Evolutionary conservation across 2,113 vertebrate species (phyloP).

Genomic region (Gasterosteus nipponicus): DNA sequence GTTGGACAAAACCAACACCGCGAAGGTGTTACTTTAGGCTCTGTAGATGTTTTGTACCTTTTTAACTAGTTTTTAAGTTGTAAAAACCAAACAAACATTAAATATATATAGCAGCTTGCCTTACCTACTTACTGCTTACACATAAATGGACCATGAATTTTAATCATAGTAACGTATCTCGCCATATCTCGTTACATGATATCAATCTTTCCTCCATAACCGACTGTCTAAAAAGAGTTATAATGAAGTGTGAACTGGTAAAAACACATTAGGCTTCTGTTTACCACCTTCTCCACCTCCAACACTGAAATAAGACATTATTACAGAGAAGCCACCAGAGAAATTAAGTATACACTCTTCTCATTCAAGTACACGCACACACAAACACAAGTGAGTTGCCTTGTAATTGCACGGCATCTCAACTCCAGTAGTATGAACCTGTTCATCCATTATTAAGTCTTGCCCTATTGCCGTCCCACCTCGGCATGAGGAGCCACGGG

Average conservation of each 20-base stretch:
- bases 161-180: neutral
- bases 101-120: neutral
- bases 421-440: slow-evolving; percentile 30
- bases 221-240: neutral
- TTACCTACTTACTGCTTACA: neutral
- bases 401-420: slow-evolving; percentile 54
- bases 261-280: slow-evolving; percentile 3
- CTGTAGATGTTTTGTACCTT: neutral
- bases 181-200: neutral
- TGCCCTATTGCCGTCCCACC: neutral
- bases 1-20: neutral
- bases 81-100: neutral
- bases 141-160: neutral
- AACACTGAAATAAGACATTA: neutral
- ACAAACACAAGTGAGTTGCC: slow-evolving; percentile 40
- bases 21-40: neutral
- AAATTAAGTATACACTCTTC: slow-evolving; percentile 5
- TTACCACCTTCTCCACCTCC: neutral
- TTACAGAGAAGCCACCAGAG: neutral
- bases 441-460: slow-evolving; percentile 64
- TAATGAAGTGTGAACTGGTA: neutral
- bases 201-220: neutral
- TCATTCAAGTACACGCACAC: slow-evolving; percentile 8
- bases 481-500: neutral
- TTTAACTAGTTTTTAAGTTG: neutral